Evolutionary conservation across 2,797 vertebrate genomes (phyloP), one percentile per base, ranked within the genome.

Genomic region (Tapera naevia): DNA sequence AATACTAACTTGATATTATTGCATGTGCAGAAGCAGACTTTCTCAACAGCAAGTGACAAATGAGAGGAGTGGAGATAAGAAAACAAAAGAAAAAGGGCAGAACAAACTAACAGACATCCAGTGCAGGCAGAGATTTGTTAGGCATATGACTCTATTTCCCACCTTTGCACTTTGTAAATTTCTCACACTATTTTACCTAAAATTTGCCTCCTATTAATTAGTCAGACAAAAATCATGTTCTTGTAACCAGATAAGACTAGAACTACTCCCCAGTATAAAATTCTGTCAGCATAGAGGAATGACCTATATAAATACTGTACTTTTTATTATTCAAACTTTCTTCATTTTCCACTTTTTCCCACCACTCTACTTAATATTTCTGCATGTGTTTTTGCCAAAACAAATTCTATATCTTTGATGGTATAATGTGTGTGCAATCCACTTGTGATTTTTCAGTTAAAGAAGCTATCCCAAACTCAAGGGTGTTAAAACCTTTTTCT

Each of bases 391-490:
- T 93, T 93, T 76, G 80, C 86, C 83, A 94, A 91, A 96, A 92
- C 71, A 96, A 95, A 91, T 88, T 80, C 89, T 91, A 7, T 70
- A 91, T 88, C 94, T 97, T 94, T 95, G 91, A 96, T 95, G 91
- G 80, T 92, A 89, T 86, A 87, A 86, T 93, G 91, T 89, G 58
- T 81, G 51, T 71, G 86, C 86, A 96, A 96, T 84, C 46, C 95
- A 95, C 95, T 91, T 92, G 91, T 64, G 91, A 95, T 80, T 97
- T 96, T 95, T 92, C 88, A 94, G 56, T 96, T 95, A 85, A 84
- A 95, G 87, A 94, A 97, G 80, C 71, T 91, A 95, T 84, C 78
- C 86, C 93, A 93, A 95, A 97, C 94, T 93, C 92, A 94, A 94
- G 96, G 93, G 88, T 95, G 88, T 96, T 94, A 88, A 32, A 94